Evolutionary conservation across 2,797 vertebrate genomes (phyloP), one percentile per base, ranked within the genome.

Genomic region (Harpagifer antarcticus): DNA sequence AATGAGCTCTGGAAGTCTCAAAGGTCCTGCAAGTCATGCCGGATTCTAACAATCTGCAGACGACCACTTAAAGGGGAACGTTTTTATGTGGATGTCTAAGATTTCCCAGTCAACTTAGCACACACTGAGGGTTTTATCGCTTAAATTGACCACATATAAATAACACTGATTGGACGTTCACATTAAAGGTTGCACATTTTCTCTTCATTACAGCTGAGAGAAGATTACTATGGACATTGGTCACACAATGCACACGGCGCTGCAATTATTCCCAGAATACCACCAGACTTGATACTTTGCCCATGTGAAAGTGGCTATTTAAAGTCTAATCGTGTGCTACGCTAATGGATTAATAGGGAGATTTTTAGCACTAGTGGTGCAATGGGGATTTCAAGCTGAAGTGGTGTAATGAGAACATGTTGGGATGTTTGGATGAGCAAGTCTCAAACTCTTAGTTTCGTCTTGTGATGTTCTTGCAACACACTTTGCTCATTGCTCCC

Each of bases 1-100:
- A 90, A 90, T 81, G 78, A 88, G 68, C 66, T 74, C 72, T 63
- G 56, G 31, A 78, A 57, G 78, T 88, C 90, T 71, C 84, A 45
- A 56, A 80, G 82, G 86, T 60, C 72, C 33, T n/a, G 19, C n/a
- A 68, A 82, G 85, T 84, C 79, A 70, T 78, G 67, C 48, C 69
- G 72, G 79, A 79, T 69, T 56, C 71, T 74, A 67, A 72, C 69
- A 63, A 57, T 52, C 45, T 3, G 63, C 50, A 73, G 71, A 78
- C 53, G 60, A 83, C 57, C 44, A 59, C 68, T 83, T 75, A 83
- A 76, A 33, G 6, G 33, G 33, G 33, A 37, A 8, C 33, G 33
- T 27, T 27, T 27, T 27, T 27, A 27, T 27, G 27, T 27, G 27
- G 27, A 37, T 37, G 7, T 37, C 33, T 37, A 37, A 9, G 33